phyloP scores from a whole-genome alignment of 2,888 invertebrate genomes.

The Pyrrhosoma nymphula region DNA sequence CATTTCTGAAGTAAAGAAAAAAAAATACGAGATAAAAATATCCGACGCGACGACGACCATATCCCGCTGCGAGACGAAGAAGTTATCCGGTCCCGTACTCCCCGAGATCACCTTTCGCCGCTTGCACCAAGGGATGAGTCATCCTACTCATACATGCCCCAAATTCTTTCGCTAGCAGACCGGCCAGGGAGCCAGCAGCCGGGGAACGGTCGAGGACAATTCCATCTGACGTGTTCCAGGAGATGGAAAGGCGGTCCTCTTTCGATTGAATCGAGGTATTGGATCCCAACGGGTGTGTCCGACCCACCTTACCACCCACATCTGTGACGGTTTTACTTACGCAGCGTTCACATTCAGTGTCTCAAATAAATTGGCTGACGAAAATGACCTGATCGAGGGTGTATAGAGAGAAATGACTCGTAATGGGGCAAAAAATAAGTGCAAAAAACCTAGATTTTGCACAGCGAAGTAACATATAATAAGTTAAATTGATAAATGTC shows the following conservation, averaged over 20 bases:
- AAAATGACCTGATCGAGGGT: no score
- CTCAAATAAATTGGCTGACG: no score
- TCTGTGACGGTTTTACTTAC: no score
- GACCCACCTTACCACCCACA: background rate
- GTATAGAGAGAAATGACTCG: no score
- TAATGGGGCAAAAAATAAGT: no score
- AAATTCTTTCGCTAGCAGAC: background rate
- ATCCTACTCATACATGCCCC: background rate
- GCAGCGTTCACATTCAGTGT: no score
- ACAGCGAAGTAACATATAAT: no score
- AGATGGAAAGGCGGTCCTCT: background rate
- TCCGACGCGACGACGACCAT: background rate
- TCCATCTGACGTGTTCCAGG: background rate
- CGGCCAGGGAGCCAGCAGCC: background rate
- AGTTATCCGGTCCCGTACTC: background rate
- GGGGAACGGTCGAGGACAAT: background rate
- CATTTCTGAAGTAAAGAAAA: background rate
- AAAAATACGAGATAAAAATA: background rate
- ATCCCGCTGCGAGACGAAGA: background rate
- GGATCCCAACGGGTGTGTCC: background rate
- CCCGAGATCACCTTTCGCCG: background rate
- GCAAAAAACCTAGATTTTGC: no score
- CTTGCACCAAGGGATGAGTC: background rate
- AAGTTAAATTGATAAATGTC: no score
- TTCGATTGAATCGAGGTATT: background rate